Conservation (phyloP, 1,140 invertebrate species). For the Tetragnatha versicolor region DNA sequence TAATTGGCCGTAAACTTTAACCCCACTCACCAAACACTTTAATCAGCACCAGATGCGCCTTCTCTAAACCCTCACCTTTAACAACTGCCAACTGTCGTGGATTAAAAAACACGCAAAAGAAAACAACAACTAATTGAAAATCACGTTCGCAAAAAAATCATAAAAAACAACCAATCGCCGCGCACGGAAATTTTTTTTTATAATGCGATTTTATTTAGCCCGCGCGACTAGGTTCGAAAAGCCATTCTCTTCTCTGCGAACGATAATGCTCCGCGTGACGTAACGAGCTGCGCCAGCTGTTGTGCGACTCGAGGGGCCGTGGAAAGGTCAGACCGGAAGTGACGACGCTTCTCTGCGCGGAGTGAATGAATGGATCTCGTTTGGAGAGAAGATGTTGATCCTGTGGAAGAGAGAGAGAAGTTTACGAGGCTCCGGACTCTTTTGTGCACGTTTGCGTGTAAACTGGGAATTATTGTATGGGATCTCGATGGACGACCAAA, state of each 20-base stretch:
- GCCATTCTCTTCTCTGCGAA: slow-evolving; percentile 7
- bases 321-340: slow-evolving; percentile 53
- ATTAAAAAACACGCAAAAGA: slow-evolving; percentile 19
- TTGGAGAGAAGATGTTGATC: slow-evolving; percentile 35
- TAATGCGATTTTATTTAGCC: neutral
- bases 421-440: slow-evolving; percentile 12
- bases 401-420: neutral
- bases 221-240: neutral
- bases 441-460: slow-evolving; percentile 2
- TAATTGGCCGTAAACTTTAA: neutral
- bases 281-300: slow-evolving; percentile 49
- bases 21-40: slow-evolving; percentile 32
- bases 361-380: slow-evolving; percentile 1
- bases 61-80: slow-evolving; percentile 4
- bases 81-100: slow-evolving; percentile 41
- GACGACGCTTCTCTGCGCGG: slow-evolving; percentile 19
- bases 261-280: slow-evolving; percentile 30
- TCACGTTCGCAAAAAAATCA: slow-evolving; percentile 29
- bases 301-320: slow-evolving; percentile 44
- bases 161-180: neutral
- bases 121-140: slow-evolving; percentile 51
- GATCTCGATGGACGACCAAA: neutral
- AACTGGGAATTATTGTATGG: neutral
- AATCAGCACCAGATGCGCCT: slow-evolving; percentile 42
- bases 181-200: neutral